Base-by-base conservation (phyloP, 1,140 invertebrate genomes). In the Batillaria attramentaria region DNA sequence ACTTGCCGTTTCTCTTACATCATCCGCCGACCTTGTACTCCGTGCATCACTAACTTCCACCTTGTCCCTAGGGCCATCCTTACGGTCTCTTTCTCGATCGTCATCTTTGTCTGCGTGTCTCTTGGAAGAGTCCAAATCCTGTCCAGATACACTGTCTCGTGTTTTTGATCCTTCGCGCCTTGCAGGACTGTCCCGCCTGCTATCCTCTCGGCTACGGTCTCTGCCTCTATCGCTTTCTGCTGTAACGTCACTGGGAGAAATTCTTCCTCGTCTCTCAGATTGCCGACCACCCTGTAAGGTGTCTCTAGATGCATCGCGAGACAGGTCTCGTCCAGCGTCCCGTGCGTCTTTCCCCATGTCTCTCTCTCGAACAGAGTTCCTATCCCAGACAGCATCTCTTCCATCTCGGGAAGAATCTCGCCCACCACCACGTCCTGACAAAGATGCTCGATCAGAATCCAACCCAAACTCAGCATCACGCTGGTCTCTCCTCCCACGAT, bases 151-250 rank as follows among this genome's bases (percentile, higher is more conserved):
- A 8, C 41, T 46, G 57, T 75, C 66, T 46, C 69, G 50, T 8
- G 20, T 16, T 33, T 74, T 74, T 1, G 57, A 46, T 8, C 46
- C 41, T 28, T 43, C 72, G 1, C 54, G 50, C 16, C 78, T 60
- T 10, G 74, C 42, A 28, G 37, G 60, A 2, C 72, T 43, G 37
- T 60, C 65, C 1, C 50, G 65, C 18, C 50, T 20, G 28, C 39
- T 39, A 31, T 81, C 79, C 31, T 10, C 10, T 62, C 76, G 57
- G 43, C 31, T 31, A 43, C 41, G 70, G 24, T 78, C 79, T 41
- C 62, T 28, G 31, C 31, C 43, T 42, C 39, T 41, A 46, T 62
- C 70, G 3, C 41, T 42, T 16, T 78, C 80, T 5, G 35, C 69
- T 24, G 39, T 41, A 31, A 60, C 31, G 28, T 41, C 57, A 20